Evolutionary conservation across 2,888 invertebrate genomes (phyloP).

Genomic region (Meteorus cinctellus): DNA sequence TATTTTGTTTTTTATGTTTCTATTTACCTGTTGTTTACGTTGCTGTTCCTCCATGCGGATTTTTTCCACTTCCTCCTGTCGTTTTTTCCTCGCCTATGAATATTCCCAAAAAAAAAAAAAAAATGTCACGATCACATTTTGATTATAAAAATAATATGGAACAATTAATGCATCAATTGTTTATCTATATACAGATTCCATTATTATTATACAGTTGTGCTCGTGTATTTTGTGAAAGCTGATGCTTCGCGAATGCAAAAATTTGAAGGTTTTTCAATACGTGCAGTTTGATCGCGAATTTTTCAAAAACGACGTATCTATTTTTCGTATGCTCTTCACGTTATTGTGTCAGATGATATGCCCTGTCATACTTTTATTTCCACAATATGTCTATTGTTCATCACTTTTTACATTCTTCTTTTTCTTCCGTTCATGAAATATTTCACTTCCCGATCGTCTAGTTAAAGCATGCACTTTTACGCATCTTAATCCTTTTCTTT

Average conservation of each 20-base stretch:
- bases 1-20: not conserved
- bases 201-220: constrained; percentile 43
- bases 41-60: constrained; percentile 88
- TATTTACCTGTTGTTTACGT: constrained; percentile 87
- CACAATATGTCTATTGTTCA: not conserved
- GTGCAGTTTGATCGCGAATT: constrained; percentile 51
- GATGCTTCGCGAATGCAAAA: constrained; percentile 52
- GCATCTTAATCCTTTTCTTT: too few species aligned
- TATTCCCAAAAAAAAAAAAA: constrained; percentile 12
- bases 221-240: constrained; percentile 51
- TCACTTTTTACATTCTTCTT: not conserved
- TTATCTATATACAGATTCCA: constrained; percentile 36
- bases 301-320: not conserved
- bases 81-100: constrained; percentile 86
- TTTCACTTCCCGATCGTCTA: too few species aligned
- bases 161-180: constrained; percentile 28
- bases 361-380: not conserved
- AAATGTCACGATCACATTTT: not conserved
- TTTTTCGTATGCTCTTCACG: constrained; percentile 26
- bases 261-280: constrained; percentile 51
- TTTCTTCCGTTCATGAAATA: not conserved
- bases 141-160: constrained; percentile 22
- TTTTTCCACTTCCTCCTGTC: constrained; percentile 89
- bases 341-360: constrained; percentile 35
- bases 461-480: too few species aligned